Evolutionary conservation across 2,113 vertebrate species (phyloP).

Genomic region (Ptychochromis oligacanthus): DNA sequence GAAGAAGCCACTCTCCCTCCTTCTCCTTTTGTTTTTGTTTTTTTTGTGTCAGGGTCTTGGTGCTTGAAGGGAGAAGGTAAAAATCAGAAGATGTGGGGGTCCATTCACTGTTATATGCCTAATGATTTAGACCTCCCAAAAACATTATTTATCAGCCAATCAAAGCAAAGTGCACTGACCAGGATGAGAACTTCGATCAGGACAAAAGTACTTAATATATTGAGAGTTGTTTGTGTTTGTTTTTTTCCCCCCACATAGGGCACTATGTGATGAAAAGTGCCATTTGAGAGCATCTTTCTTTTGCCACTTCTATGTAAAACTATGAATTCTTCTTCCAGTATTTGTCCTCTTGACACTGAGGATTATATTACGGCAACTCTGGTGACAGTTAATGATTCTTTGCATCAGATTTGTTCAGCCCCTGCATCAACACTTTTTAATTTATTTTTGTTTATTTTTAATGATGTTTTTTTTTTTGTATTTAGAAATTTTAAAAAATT

Average conservation of each 20-base stretch:
- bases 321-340: conserved; percentile 59
- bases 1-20: conserved; percentile 41
- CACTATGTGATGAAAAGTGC: conserved; percentile 70
- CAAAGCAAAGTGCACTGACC: conserved; percentile 78
- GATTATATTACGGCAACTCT: conserved; percentile 57
- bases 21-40: conserved; percentile 23
- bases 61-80: conserved; percentile 51
- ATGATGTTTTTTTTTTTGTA: conserved; percentile 28
- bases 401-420: conserved; percentile 36
- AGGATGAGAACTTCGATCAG: conserved; percentile 73
- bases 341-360: conserved; percentile 54
- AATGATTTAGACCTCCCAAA: conserved; percentile 54
- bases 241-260: conserved; percentile 42
- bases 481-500: conserved; percentile 1
- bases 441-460: conserved; percentile 25
- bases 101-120: conserved; percentile 45
- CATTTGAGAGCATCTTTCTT: conserved; percentile 59
- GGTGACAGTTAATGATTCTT: conserved; percentile 39
- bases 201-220: conserved; percentile 74
- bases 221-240: conserved; percentile 23
- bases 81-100: conserved; percentile 21
- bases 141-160: conserved; percentile 74
- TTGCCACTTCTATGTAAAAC: conserved; percentile 54
- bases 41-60: conserved; percentile 35
- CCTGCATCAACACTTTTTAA: conserved; percentile 34